Conservation (phyloP, 1,140 invertebrate genomes). For the Pygmarrhopalites habei region DNA sequence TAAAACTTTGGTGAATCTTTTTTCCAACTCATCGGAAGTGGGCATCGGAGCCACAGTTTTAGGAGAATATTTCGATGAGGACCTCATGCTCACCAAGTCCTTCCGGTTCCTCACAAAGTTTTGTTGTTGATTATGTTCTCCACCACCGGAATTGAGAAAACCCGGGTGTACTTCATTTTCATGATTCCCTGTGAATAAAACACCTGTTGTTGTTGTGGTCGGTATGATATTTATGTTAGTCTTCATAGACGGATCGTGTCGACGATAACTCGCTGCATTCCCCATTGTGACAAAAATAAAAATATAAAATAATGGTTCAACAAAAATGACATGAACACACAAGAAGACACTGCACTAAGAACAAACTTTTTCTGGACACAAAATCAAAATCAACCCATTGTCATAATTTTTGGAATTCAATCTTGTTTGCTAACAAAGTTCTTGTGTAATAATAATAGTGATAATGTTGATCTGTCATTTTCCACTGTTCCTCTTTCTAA, state of each 20-base stretch:
- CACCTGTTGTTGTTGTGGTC: constrained; percentile 25
- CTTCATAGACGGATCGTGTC: background rate
- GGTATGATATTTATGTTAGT: constrained; percentile 31
- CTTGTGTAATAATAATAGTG: too few species aligned
- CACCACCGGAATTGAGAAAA: constrained; percentile 3
- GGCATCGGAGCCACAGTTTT: constrained; percentile 61
- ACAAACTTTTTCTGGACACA: too few species aligned
- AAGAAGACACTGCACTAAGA: too few species aligned
- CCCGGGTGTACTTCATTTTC: too few species aligned
- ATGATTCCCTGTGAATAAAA: constrained; percentile 21
- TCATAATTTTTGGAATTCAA: too few species aligned
- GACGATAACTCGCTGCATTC: background rate
- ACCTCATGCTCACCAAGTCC: constrained; percentile 38
- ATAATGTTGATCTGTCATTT: too few species aligned
- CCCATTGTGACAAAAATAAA: too few species aligned
- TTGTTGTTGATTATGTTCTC: constrained; percentile 5
- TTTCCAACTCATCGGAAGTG: constrained; percentile 77
- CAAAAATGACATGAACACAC: too few species aligned
- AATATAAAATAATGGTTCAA: too few species aligned
- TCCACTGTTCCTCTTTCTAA: too few species aligned
- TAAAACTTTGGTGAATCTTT: constrained; percentile 88
- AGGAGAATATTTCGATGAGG: constrained; percentile 36
- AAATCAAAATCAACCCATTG: too few species aligned
- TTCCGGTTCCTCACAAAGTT: constrained; percentile 38
- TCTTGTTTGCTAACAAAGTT: too few species aligned